A percentile compares a stretch with the other conserved stretches of the same genome.
Conservation (phyloP, 2,797 vertebrate species). For the Tokudaia tokunoshimensis region DNA sequence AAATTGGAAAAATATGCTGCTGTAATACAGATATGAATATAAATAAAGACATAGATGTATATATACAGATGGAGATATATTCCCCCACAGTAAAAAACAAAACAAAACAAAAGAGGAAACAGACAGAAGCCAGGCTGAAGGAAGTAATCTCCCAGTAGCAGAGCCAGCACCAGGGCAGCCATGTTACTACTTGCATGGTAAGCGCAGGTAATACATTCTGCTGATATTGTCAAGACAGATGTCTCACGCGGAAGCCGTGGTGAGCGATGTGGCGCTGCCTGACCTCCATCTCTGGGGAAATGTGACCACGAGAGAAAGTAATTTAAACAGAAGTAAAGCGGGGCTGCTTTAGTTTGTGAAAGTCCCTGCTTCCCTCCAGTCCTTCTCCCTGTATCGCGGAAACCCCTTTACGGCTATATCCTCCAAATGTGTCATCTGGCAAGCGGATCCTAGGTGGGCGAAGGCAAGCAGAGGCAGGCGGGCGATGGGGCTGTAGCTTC, state of each 20-base stretch:
- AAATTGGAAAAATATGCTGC: neutral
- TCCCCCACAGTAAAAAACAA: neutral
- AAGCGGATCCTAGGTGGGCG: neutral
- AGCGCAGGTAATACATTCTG: constrained; percentile 61
- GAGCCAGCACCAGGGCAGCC: neutral
- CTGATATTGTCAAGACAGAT: constrained; percentile 38
- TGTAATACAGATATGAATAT: neutral
- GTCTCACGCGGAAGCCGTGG: neutral
- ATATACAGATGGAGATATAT: neutral
- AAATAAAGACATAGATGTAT: too few species aligned
- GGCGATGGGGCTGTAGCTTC: neutral
- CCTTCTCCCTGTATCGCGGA: neutral
- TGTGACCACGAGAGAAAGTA: constrained; percentile 60
- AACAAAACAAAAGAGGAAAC: neutral
- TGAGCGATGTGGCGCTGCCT: constrained; percentile 26
- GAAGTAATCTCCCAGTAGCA: neutral
- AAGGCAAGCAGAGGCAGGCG: neutral
- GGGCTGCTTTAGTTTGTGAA: neutral
- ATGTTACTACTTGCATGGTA: neutral
- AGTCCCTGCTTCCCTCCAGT: neutral
- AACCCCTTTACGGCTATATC: neutral
- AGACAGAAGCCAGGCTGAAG: neutral
- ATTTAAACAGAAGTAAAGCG: constrained; percentile 57
- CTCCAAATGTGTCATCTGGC: neutral
- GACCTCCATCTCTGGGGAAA: constrained; percentile 50